Evolutionary conservation across 1,140 invertebrate species (phyloP).

Genomic region (Drosophila nebulosa): DNA sequence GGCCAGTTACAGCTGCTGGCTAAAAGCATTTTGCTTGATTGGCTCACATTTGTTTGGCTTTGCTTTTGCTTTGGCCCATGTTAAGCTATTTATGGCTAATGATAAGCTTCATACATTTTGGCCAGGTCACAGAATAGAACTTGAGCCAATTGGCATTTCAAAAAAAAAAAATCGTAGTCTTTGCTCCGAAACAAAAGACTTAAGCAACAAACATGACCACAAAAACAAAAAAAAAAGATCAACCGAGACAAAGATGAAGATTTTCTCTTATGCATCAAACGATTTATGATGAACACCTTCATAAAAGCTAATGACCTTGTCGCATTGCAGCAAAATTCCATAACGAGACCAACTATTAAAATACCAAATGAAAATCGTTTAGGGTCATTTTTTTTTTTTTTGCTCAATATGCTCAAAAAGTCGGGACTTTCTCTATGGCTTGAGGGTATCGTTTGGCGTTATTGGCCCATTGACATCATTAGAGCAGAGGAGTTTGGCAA

Average conservation of each 20-base stretch:
- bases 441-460: slow-evolving; percentile 38
- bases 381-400: slow-evolving; percentile 29
- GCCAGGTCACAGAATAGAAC: neutral
- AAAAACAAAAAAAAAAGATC: neutral
- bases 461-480: slow-evolving; percentile 54
- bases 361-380: slow-evolving; percentile 45
- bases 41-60: slow-evolving; percentile 55
- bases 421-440: slow-evolving; percentile 61
- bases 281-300: slow-evolving; percentile 11
- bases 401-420: slow-evolving; percentile 44
- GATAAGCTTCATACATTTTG: slow-evolving; percentile 21
- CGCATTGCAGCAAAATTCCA: slow-evolving; percentile 13
- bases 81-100: slow-evolving; percentile 29
- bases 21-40: slow-evolving; percentile 32
- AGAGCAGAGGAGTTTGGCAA: slow-evolving; percentile 32
- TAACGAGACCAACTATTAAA: slow-evolving; percentile 38
- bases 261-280: neutral
- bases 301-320: slow-evolving; percentile 35
- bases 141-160: neutral
- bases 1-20: slow-evolving; percentile 26
- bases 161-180: no score
- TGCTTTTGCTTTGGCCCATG: slow-evolving; percentile 3
- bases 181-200: slow-evolving; percentile 10
- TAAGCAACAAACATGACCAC: neutral
- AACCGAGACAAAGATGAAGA: neutral